Evolutionary conservation across 2,797 vertebrate species (phyloP), one percentile per base, ranked within the genome.

Genomic region (Fistularia commersonii): DNA sequence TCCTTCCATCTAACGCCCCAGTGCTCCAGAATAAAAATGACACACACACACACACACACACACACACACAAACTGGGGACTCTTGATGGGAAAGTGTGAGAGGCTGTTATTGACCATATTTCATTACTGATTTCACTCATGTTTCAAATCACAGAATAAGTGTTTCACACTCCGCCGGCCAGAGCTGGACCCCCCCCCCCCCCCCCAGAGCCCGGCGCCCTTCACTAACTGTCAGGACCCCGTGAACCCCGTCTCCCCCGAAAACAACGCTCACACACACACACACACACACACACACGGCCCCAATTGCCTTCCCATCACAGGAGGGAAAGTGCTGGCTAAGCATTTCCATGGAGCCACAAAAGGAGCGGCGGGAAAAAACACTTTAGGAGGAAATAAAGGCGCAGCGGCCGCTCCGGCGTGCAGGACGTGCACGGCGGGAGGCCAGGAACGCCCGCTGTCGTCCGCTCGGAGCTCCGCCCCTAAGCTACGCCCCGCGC

Each of bases 101-200:
- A 80, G 82, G 83, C 74, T 54, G 79, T 87, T 92, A 91, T 90
- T 77, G 87, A 91, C 90, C 90, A 83, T 87, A 87, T 90, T 93
- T 91, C 90, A 89, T 91, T 89, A 90, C 90, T 90, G 91, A 90
- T 87, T 90, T 93, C 89, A 91, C 90, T 92, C 90, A 89, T 90
- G 92, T 91, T 90, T 91, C 90, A 91, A 90, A 92, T 89, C 85
- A 88, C 87, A 92, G 92, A 93, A 91, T 87, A 81, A 84, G 85
- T 89, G 83, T 91, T 93, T 93, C 90, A 92, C 85, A 87, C 91
- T 91, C 62, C 37, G 75, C 82, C 87, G 88, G 77, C 61, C 80
- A 74, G 76, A 68, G 57, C 81, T 36, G 64, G 84, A 69, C 74
- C 74, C 72, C 71, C 66, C 77, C 74, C 64, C 79, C 66, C 69